Conservation (phyloP, 2,888 invertebrate species). For the Trachelus tabidus region DNA sequence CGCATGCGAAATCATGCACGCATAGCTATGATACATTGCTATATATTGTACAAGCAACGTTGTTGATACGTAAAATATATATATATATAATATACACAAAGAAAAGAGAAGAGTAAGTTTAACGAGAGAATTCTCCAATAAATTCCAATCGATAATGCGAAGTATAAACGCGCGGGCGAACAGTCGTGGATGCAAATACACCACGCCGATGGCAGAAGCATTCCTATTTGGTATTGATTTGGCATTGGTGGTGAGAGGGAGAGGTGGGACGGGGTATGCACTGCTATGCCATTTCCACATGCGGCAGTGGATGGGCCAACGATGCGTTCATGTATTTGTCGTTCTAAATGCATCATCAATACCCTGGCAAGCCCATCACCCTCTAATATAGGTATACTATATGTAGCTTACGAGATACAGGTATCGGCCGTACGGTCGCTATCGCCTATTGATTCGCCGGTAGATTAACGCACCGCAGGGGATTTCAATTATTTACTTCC, state of each 20-base stretch:
- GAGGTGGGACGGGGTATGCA: background rate
- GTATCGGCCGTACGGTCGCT: background rate
- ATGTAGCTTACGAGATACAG: conserved; percentile 2
- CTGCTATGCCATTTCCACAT: too few species aligned
- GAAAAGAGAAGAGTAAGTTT: too few species aligned
- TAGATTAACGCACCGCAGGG: conserved; percentile 4
- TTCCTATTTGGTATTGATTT: conserved; percentile 7
- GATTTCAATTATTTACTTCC: conserved; percentile 5
- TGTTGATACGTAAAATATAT: too few species aligned
- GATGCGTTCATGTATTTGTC: conserved; percentile 5
- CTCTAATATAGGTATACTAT: background rate
- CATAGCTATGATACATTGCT: too few species aligned
- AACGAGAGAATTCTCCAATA: too few species aligned
- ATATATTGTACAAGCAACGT: too few species aligned
- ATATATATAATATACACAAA: too few species aligned
- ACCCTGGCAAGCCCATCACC: conserved; percentile 5
- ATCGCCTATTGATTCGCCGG: conserved; percentile 3
- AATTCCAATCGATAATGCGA: background rate
- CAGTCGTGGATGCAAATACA: background rate
- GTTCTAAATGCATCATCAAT: conserved; percentile 7
- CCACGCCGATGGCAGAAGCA: background rate
- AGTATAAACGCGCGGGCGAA: conserved; percentile 1
- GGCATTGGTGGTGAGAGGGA: background rate
- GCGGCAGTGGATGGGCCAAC: too few species aligned
- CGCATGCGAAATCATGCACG: too few species aligned